These are phyloP conservation scores for Microcebus lehilahytsara DNA, from an alignment of 2,113 vertebrate species.

Conservation along the genomic window DNA sequence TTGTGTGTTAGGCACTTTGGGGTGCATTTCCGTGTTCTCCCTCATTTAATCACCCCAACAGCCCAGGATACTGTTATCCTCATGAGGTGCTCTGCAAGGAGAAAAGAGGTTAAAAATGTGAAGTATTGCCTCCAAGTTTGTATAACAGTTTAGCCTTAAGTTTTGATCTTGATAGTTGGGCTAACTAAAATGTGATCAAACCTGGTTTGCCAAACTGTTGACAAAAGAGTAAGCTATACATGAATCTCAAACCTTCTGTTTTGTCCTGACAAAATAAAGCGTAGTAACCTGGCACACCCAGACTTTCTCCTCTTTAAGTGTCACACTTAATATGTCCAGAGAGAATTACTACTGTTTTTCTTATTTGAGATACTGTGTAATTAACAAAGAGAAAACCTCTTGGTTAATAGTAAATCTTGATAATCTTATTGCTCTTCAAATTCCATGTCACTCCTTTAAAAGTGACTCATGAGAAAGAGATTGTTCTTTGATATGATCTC, in stretches of 20 bases:
- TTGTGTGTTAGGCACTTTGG: neutral
- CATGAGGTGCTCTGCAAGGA: neutral
- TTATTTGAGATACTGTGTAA: neutral
- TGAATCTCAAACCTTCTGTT: neutral
- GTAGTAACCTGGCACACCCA: neutral
- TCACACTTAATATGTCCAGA: neutral
- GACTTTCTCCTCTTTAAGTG: neutral
- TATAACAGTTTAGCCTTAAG: neutral
- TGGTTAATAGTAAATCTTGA: neutral
- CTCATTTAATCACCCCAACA: neutral
- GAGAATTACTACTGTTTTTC: neutral
- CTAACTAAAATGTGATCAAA: neutral
- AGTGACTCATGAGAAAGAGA: constrained; percentile 33
- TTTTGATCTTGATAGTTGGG: neutral
- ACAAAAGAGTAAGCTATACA: neutral
- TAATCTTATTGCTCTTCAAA: neutral
- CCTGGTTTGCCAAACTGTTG: neutral
- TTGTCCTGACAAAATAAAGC: neutral
- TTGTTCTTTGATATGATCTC: constrained; percentile 17
- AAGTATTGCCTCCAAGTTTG: neutral
- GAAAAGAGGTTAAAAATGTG: neutral
- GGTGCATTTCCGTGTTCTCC: neutral
- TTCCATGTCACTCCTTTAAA: neutral
- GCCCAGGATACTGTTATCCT: neutral
- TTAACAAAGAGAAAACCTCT: neutral